Conservation (phyloP, 2,888 invertebrate species). For the Coelopa pilipes region DNA sequence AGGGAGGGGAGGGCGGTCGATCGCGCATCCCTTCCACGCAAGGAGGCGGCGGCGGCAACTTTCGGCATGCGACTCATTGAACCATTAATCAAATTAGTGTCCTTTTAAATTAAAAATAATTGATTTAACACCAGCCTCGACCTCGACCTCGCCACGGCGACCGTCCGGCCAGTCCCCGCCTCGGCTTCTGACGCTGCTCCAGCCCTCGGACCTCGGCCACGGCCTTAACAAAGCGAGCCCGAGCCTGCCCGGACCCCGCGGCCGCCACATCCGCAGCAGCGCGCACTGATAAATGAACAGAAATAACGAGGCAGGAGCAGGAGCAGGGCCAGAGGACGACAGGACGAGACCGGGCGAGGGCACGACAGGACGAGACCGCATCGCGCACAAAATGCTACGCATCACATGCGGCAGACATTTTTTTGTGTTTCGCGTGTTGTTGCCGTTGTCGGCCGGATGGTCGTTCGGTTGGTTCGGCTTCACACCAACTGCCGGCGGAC, state of each 20-base stretch:
- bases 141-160: constrained; percentile 12
- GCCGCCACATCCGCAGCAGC: constrained; percentile 16
- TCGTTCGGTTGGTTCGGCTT: constrained; percentile 12
- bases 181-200: too few relatives aligned
- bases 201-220: too few relatives aligned
- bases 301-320: constrained; percentile 39
- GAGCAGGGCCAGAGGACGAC: not conserved
- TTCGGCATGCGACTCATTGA: constrained; percentile 36
- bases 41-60: not conserved
- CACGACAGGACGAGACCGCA: constrained; percentile 30
- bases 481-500: constrained; percentile 5
- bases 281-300: constrained; percentile 49
- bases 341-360: too few relatives aligned
- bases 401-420: constrained; percentile 34
- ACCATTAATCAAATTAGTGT: constrained; percentile 59
- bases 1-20: not conserved
- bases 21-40: too few relatives aligned
- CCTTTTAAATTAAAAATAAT: constrained; percentile 57
- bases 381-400: constrained; percentile 36
- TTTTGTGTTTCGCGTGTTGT: constrained; percentile 13
- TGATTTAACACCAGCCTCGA: constrained; percentile 52
- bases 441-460: constrained; percentile 5
- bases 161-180: too few relatives aligned
- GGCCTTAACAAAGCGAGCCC: not conserved
- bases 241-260: not conserved